Evolutionary conservation across 1,140 invertebrate species (phyloP), one percentile per base, ranked within the genome.

Genomic region (Coptotermes formosanus): DNA sequence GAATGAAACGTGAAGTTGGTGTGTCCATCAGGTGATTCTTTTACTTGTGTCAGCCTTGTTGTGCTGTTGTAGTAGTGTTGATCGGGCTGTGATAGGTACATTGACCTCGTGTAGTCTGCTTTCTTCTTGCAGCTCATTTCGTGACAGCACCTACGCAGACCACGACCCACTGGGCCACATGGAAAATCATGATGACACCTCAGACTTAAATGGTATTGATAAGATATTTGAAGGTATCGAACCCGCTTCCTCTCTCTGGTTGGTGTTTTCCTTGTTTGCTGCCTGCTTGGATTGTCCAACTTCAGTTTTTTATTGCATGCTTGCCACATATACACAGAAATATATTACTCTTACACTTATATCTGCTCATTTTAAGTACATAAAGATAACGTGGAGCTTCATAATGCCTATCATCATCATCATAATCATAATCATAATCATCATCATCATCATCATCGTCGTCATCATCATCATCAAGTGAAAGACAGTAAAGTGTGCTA

Each of bases 91-190:
- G 48, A 55, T 21, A 21, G 84, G 43, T 45, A 55, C 64, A 87
- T 48, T 88, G 85, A 87, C 48, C 32, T 83, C 38, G 69, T 85
- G 84, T 82, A 96, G 95, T 91, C 91, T 96, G 89, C 92, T 96
- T 88, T 96, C 96, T 87, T 96, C 96, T 89, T 96, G 94, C 93
- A 96, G 95, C 92, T 96, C 95, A 83, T 96, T 96, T 91, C 93
- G 95, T 88, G 95, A 96, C 88, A 91, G 90, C 86, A 90, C 88
- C 21, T 90, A 89, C 90, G 95, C 94, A 82, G 92, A 92, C 85
- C 92, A 93, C 87, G 92, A 92, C 85, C 82, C 48, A 12, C 82
- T 83, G 75, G 85, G 82, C 32, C 86, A 84, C 32, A 30, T 82
- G 9, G 89, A 90, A 38, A 91, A 91, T 85, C 91, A 92, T 82